Percentiles rank a stretch among this genome's conserved stretches.
Evolutionary conservation across 2,888 invertebrate species (phyloP).

Genomic region (Mesorhabditis belari): DNA sequence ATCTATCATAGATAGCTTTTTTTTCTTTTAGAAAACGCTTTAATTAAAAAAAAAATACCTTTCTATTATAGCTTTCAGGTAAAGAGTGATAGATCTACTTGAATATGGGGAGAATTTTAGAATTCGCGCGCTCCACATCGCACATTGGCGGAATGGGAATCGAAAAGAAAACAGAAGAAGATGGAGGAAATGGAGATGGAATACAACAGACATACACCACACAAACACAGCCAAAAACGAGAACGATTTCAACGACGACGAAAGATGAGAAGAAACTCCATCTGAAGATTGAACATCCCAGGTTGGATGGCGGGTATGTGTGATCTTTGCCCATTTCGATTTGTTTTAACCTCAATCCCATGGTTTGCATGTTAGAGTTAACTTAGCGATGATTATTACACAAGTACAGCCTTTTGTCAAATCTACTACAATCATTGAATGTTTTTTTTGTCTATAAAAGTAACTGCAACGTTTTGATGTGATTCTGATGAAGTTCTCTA

Average conservation of each 20-base stretch:
- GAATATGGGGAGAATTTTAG: conserved; percentile 13
- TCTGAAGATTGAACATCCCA: conserved; percentile 23
- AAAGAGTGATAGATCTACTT: background rate
- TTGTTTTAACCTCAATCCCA: background rate
- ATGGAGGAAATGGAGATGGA: background rate
- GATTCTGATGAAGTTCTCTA: too few relatives aligned
- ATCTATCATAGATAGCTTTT: background rate
- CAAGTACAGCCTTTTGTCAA: background rate
- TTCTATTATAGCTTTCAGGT: background rate
- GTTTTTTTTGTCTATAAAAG: too few relatives aligned
- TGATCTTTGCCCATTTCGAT: too few relatives aligned
- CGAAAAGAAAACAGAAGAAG: conserved; percentile 10
- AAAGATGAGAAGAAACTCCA: conserved; percentile 28
- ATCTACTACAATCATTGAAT: background rate
- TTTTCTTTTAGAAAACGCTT: conserved; percentile 4
- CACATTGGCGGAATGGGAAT: conserved; percentile 48
- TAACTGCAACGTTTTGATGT: too few relatives aligned
- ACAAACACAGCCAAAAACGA: conserved; percentile 7
- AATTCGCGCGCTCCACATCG: conserved; percentile 45
- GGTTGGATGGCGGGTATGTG: background rate
- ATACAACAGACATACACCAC: conserved; percentile 14
- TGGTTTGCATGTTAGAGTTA: background rate
- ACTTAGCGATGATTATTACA: background rate
- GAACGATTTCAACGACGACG: conserved; percentile 5
- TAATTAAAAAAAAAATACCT: background rate